Evolutionary conservation across 1,140 invertebrate species (phyloP).

Genomic region (Drosophila ficusphila): DNA sequence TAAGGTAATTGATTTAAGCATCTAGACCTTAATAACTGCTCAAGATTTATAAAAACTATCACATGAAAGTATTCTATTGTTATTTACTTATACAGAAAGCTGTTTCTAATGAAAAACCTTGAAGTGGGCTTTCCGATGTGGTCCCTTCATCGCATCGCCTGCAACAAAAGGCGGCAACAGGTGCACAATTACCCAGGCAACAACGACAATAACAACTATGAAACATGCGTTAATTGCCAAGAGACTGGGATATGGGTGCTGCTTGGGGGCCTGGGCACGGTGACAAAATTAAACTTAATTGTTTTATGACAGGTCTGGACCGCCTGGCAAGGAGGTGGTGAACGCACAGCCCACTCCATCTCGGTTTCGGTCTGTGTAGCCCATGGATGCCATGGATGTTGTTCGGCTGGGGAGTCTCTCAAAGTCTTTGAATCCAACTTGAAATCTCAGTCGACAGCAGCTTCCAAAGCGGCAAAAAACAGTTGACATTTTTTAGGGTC

Average conservation of each 20-base stretch:
- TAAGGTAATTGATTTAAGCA: no score
- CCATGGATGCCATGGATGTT: slow-evolving; percentile 27
- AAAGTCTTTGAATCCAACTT: slow-evolving; percentile 6
- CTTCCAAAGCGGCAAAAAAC: slow-evolving; percentile 52
- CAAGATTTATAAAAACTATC: no score
- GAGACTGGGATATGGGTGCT: slow-evolving; percentile 27
- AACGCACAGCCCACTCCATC: slow-evolving; percentile 21
- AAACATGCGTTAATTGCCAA: slow-evolving; percentile 71
- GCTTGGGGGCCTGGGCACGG: slow-evolving; percentile 48
- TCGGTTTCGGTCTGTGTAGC: slow-evolving; percentile 34
- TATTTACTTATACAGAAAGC: background rate
- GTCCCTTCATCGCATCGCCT: slow-evolving; percentile 8
- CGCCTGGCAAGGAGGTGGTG: slow-evolving; percentile 29
- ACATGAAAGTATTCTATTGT: no score
- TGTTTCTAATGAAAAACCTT: slow-evolving; percentile 21
- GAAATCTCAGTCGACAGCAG: slow-evolving; percentile 29
- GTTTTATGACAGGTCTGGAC: slow-evolving; percentile 73
- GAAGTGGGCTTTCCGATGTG: slow-evolving; percentile 1
- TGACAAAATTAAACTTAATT: slow-evolving; percentile 83
- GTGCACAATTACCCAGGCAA: slow-evolving; percentile 65
- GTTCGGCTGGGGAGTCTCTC: slow-evolving; percentile 14
- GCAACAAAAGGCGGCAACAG: slow-evolving; percentile 72
- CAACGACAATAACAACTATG: slow-evolving; percentile 49
- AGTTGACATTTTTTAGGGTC: slow-evolving; percentile 79
- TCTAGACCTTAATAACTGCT: no score